Evolutionary conservation across 2,113 vertebrate genomes (phyloP).

Genomic region (Anguilla rostrata): DNA sequence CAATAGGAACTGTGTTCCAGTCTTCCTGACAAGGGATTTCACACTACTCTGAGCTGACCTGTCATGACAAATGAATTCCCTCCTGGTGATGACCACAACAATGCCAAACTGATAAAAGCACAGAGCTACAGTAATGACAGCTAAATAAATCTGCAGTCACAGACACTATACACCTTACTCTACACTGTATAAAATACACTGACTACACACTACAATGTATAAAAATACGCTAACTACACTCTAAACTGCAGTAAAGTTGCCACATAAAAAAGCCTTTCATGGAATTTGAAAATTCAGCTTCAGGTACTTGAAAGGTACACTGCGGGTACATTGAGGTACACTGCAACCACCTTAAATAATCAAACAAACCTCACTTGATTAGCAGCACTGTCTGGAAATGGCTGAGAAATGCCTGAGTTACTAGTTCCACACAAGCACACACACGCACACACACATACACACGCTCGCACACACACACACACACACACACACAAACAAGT

Average conservation of each 20-base stretch:
- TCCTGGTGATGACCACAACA: constrained; percentile 54
- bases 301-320: too few species aligned
- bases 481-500: background rate
- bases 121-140: background rate
- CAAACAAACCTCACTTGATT: too few species aligned
- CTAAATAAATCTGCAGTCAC: background rate
- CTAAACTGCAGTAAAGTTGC: too few species aligned
- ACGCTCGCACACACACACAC: background rate
- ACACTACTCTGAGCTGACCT: constrained; percentile 50
- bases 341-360: too few species aligned
- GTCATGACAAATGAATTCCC: constrained; percentile 53
- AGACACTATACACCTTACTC: background rate
- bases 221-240: background rate
- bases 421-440: too few species aligned
- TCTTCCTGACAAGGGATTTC: constrained; percentile 74
- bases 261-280: background rate
- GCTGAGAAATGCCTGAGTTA: too few species aligned
- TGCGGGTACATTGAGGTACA: too few species aligned
- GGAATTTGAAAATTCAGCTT: too few species aligned
- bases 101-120: constrained; percentile 45
- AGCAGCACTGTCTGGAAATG: too few species aligned
- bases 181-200: background rate
- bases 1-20: constrained; percentile 68
- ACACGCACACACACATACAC: too few species aligned
- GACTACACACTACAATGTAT: background rate